phyloP scores from a whole-genome alignment of 2,113 vertebrate species.

The Hemiprocne comata region DNA sequence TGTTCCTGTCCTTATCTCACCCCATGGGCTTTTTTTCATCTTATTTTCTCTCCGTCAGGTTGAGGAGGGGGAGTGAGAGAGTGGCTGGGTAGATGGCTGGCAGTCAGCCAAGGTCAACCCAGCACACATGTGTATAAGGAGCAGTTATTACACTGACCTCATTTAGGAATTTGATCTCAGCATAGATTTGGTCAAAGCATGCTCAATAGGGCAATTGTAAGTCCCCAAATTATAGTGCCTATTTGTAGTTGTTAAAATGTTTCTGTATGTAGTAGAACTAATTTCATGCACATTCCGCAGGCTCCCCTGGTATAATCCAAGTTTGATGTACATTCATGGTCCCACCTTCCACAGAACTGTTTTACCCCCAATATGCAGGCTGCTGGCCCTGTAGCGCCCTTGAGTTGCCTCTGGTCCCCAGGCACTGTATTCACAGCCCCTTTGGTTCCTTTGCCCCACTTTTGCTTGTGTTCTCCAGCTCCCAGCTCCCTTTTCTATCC shows the following conservation, averaged over 20 bases:
- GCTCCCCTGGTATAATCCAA: background rate
- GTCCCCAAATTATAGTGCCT: background rate
- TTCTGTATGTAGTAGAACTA: background rate
- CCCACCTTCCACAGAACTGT: background rate
- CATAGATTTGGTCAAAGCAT: background rate
- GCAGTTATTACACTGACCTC: background rate
- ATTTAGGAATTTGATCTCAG: background rate
- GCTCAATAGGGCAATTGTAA: background rate
- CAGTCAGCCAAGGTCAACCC: background rate
- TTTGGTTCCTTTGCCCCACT: background rate
- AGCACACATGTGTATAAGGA: background rate
- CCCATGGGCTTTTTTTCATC: background rate
- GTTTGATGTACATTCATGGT: background rate
- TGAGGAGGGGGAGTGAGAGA: background rate
- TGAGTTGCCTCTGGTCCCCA: background rate
- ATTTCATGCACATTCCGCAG: background rate
- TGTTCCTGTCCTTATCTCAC: background rate
- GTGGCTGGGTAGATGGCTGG: rapidly evolving
- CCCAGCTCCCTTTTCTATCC: background rate
- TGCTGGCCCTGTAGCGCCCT: background rate
- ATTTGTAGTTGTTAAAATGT: background rate
- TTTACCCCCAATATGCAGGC: background rate
- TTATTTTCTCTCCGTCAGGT: background rate
- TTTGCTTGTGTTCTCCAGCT: background rate
- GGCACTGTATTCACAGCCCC: background rate